A percentile compares a stretch with the other conserved stretches of the same genome.
phyloP scores from a whole-genome alignment of 2,888 invertebrate genomes.

The Deilephila porcellus region DNA sequence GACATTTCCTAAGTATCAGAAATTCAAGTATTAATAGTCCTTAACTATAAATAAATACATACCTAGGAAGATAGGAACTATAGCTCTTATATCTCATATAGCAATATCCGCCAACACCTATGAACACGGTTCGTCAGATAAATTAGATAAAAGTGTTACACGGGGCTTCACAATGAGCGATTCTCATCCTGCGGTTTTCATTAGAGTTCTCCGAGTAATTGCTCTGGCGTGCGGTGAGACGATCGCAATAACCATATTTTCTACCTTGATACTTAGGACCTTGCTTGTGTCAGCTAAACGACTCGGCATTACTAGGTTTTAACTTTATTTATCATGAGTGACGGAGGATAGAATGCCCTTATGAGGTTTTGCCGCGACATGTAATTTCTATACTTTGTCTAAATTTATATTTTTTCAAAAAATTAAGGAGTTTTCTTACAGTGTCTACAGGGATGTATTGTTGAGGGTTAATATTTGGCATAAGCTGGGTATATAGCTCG shows the following conservation, averaged over 20 bases:
- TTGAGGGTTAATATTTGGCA: no score
- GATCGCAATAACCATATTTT: conserved; percentile 76
- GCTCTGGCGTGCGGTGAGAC: conserved; percentile 78
- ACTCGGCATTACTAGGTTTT: background rate
- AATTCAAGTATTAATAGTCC: no score
- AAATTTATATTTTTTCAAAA: no score
- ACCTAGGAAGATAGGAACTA: no score
- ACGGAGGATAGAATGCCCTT: background rate
- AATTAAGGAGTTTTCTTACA: no score
- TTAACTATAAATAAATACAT: no score
- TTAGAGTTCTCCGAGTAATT: conserved; percentile 70
- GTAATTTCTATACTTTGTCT: no score
- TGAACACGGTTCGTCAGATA: background rate
- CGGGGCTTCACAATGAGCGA: conserved; percentile 30
- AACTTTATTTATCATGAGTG: background rate
- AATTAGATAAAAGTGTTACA: conserved; percentile 18
- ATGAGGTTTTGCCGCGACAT: background rate
- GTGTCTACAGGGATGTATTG: no score
- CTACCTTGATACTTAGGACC: conserved; percentile 65
- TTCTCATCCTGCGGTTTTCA: conserved; percentile 65
- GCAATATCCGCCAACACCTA: background rate
- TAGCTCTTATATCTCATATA: no score
- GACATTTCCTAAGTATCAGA: no score
- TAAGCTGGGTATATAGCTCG: no score
- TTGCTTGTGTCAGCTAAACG: conserved; percentile 57